Conservation (phyloP, 2,113 vertebrate genomes). For the Jaculus jaculus region DNA sequence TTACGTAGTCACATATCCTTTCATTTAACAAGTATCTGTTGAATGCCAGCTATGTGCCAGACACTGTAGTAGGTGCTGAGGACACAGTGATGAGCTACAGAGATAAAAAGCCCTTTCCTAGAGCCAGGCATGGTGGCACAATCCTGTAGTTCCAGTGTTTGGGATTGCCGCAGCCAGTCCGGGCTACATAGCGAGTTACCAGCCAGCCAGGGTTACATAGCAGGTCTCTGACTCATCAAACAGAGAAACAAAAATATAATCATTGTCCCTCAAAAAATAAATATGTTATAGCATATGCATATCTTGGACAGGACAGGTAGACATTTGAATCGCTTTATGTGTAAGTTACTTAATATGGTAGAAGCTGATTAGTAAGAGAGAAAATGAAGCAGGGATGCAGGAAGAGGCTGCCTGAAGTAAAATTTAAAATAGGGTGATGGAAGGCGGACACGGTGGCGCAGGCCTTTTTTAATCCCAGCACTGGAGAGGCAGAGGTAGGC, state of each 20-base stretch:
- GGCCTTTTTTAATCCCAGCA: too few species aligned
- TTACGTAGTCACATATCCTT: slow-evolving; percentile 41
- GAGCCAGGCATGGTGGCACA: background rate
- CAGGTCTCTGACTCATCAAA: background rate
- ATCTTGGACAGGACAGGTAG: background rate
- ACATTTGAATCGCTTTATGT: background rate
- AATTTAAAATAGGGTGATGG: background rate
- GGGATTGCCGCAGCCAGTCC: background rate
- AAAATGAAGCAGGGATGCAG: background rate
- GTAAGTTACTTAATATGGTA: slow-evolving; percentile 27
- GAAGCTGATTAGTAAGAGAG: slow-evolving; percentile 21
- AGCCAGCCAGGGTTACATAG: background rate
- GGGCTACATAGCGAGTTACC: background rate
- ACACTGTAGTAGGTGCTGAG: background rate
- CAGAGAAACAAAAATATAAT: background rate
- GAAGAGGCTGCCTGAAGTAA: background rate
- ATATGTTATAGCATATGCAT: slow-evolving; percentile 26
- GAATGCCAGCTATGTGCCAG: background rate
- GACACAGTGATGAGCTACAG: background rate
- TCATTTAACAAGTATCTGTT: slow-evolving; percentile 25
- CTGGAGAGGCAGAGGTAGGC: too few species aligned
- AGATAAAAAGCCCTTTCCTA: background rate
- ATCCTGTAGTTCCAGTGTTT: background rate
- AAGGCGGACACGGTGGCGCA: too few species aligned
- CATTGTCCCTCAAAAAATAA: background rate